These are phyloP conservation scores for Harpagoxenus sublaevis DNA, from an alignment of 2,888 invertebrate species.

Conservation along the genomic window DNA sequence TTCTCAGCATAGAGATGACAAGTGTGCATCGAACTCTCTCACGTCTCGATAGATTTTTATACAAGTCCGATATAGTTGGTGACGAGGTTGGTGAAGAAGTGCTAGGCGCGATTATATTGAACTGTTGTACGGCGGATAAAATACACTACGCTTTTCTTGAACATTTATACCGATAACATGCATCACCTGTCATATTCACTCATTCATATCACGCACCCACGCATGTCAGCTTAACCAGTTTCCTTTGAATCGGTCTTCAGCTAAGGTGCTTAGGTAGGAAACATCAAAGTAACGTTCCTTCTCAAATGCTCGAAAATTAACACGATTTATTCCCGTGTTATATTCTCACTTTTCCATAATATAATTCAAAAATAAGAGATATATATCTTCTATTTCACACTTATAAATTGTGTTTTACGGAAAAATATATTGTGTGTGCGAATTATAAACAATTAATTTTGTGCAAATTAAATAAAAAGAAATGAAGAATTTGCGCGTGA, in stretches of 20 bases:
- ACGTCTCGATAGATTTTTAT: neutral
- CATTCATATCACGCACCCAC: constrained; percentile 11
- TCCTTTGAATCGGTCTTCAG: constrained; percentile 3
- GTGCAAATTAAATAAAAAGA: constrained; percentile 27
- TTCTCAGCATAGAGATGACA: neutral
- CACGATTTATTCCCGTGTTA: constrained; percentile 19
- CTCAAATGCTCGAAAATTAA: constrained; percentile 11
- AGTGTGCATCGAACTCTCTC: neutral
- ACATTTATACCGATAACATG: constrained; percentile 24
- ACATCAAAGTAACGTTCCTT: neutral
- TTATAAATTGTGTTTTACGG: constrained; percentile 22
- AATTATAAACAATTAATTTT: neutral
- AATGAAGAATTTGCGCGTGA: constrained; percentile 29
- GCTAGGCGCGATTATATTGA: neutral
- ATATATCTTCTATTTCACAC: neutral
- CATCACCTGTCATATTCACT: constrained; percentile 1
- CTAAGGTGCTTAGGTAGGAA: constrained; percentile 2
- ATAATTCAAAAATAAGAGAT: neutral
- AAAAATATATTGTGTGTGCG: neutral
- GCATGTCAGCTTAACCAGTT: constrained; percentile 8
- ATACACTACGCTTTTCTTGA: neutral
- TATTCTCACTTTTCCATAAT: neutral
- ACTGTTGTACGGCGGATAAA: neutral
- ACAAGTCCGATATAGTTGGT: neutral
- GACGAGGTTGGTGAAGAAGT: neutral